A percentile compares a stretch with the other conserved stretches of the same genome.
These are phyloP conservation scores for Cataglyphis hispanica DNA, from an alignment of 1,140 invertebrate genomes.

Conservation along the genomic window DNA sequence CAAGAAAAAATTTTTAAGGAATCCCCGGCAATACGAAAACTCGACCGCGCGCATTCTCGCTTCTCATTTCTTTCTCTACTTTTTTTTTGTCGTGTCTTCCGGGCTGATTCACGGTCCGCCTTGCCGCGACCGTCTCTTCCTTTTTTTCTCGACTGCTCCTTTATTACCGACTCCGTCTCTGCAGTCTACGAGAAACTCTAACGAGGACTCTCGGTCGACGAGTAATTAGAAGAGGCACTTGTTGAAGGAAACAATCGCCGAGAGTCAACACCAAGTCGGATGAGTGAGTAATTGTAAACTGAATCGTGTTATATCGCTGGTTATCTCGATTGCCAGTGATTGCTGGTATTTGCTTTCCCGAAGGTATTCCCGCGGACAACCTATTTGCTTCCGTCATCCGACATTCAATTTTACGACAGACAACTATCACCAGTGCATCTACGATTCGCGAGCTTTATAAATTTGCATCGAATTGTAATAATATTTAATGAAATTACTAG, in stretches of 20 bases:
- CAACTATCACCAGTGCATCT: not conserved
- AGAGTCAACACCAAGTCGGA: slow-evolving; percentile 65
- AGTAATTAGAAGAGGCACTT: slow-evolving; percentile 74
- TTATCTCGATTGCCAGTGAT: slow-evolving; percentile 54
- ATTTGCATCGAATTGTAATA: slow-evolving; percentile 5
- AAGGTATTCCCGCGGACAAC: slow-evolving; percentile 51
- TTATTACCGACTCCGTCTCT: slow-evolving; percentile 54
- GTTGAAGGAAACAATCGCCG: slow-evolving; percentile 75
- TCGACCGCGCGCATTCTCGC: slow-evolving; percentile 49
- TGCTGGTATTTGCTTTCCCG: slow-evolving; percentile 54
- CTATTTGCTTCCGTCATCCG: slow-evolving; percentile 53
- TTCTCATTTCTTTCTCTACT: slow-evolving; percentile 46
- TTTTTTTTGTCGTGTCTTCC: slow-evolving; percentile 59
- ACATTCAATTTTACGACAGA: slow-evolving; percentile 58
- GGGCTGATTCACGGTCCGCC: slow-evolving; percentile 65
- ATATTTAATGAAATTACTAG: slow-evolving; percentile 23
- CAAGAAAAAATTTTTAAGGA: slow-evolving; percentile 42
- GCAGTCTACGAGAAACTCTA: slow-evolving; percentile 60
- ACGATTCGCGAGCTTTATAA: not conserved
- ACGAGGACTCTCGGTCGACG: slow-evolving; percentile 60
- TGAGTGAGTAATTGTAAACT: slow-evolving; percentile 71
- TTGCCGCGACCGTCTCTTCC: not conserved
- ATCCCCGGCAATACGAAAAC: slow-evolving; percentile 38
- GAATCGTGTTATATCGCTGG: slow-evolving; percentile 64
- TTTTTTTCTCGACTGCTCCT: slow-evolving; percentile 69